A percentile compares a stretch with the other conserved stretches of the same genome.
Evolutionary conservation across 2,113 vertebrate species (phyloP).

Genomic region (Phylloscopus trochilus): DNA sequence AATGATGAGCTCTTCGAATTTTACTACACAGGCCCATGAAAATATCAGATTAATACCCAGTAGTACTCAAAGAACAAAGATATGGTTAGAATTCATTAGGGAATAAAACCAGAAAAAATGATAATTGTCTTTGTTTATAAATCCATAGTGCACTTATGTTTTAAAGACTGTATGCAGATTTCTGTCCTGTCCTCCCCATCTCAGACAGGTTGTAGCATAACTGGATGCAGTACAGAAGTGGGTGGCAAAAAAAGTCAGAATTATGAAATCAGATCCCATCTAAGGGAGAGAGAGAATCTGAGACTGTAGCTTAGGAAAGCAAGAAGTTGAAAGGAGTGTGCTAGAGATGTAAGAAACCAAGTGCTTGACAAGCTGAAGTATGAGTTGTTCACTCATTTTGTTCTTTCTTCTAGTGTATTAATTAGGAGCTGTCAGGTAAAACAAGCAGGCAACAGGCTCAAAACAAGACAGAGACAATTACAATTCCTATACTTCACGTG

Average conservation of each 20-base stretch:
- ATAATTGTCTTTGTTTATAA: neutral
- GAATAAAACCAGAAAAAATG: neutral
- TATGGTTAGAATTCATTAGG: neutral
- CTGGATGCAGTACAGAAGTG: neutral
- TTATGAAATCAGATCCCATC: neutral
- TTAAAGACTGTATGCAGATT: neutral
- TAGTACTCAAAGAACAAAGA: neutral
- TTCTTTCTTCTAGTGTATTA: neutral
- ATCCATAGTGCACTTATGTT: neutral
- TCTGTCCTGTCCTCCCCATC: neutral
- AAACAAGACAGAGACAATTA: neutral
- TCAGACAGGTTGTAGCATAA: neutral
- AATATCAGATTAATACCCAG: neutral
- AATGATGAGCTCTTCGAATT: neutral
- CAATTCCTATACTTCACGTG: neutral
- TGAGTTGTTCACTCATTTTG: neutral
- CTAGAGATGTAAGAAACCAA: neutral
- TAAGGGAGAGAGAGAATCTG: neutral
- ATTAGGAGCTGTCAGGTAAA: neutral
- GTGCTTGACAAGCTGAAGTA: neutral
- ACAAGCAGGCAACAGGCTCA: neutral
- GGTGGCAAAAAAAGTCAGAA: neutral
- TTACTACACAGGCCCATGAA: neutral
- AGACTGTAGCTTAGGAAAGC: neutral
- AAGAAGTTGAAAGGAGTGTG: neutral